Percentiles rank a stretch among this genome's conserved stretches.
These are phyloP conservation scores for Oncorhynchus keta DNA, from an alignment of 2,113 vertebrate genomes.

Conservation along the genomic window DNA sequence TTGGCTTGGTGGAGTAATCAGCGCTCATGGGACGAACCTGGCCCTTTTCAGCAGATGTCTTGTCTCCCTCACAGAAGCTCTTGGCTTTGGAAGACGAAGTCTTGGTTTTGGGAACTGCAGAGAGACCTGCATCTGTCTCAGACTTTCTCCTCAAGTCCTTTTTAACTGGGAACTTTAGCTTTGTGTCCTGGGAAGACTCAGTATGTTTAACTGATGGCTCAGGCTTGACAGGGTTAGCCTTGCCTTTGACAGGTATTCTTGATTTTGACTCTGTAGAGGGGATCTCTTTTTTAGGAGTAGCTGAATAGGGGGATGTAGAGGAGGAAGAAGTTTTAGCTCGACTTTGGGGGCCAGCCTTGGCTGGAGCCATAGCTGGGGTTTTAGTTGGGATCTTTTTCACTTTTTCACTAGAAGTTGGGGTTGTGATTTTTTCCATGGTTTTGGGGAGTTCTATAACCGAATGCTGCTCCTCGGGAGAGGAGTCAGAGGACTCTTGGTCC, in stretches of 20 bases:
- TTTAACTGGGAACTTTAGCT: constrained; percentile 70
- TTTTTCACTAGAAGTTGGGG: constrained; percentile 48
- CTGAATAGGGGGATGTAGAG: constrained; percentile 56
- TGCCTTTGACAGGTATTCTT: constrained; percentile 90
- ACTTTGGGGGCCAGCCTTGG: constrained; percentile 66
- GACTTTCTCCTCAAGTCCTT: constrained; percentile 84
- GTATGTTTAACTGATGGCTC: constrained; percentile 60
- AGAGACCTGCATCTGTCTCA: constrained; percentile 82
- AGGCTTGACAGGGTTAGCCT: constrained; percentile 72
- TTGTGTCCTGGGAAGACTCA: constrained; percentile 67
- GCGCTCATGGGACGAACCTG: constrained; percentile 77
- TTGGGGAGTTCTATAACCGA: constrained; percentile 90
- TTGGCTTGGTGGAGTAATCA: constrained; percentile 77
- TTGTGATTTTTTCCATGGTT: constrained; percentile 73
- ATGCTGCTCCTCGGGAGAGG: constrained; percentile 87
- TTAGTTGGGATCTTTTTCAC: constrained; percentile 77
- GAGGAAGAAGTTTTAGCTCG: constrained; percentile 36
- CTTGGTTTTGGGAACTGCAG: constrained; percentile 74
- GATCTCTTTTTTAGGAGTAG: constrained; percentile 68
- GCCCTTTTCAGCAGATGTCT: constrained; percentile 72
- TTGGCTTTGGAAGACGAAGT: constrained; percentile 76
- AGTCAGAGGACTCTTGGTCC: constrained; percentile 86
- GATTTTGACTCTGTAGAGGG: constrained; percentile 84
- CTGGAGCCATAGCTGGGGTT: constrained; percentile 57
- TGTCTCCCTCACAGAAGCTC: constrained; percentile 83